Percentiles rank a stretch among this genome's conserved stretches.
These are phyloP conservation scores for Orientallactaga sibirica DNA, from an alignment of 2,797 vertebrate genomes.

Conservation along the genomic window DNA sequence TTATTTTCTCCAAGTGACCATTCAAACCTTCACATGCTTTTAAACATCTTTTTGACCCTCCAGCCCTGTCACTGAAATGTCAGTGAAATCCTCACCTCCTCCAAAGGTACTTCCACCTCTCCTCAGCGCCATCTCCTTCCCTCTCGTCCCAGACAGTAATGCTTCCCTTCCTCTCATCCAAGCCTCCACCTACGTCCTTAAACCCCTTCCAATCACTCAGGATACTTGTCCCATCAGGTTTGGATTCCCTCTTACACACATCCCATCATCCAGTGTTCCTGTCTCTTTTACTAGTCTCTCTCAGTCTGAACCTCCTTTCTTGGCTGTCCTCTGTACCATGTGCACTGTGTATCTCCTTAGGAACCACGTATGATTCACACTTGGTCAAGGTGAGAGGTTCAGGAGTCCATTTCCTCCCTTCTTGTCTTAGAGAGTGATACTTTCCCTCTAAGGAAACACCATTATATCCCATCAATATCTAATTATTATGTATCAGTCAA, in stretches of 20 bases:
- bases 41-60: neutral
- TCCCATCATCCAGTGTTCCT: neutral
- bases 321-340: neutral
- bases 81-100: neutral
- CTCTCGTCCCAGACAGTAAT: neutral
- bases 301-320: neutral
- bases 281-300: neutral
- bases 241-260: neutral
- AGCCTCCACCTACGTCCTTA: neutral
- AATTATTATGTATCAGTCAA: neutral
- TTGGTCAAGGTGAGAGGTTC: neutral
- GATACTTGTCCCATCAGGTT: neutral
- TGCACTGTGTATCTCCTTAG: neutral
- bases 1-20: neutral
- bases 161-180: slow-evolving; percentile 2
- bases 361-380: slow-evolving; percentile 3
- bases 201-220: neutral
- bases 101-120: neutral
- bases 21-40: neutral
- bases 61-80: neutral
- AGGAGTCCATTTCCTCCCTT: neutral
- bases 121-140: neutral
- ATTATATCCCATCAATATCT: neutral
- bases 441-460: too few relatives aligned
- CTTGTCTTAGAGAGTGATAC: too few relatives aligned